A percentile compares a stretch with the other conserved stretches of the same genome.
These are phyloP conservation scores for Zeugodacus cucurbitae DNA, from an alignment of 1,140 invertebrate genomes.

Conservation along the genomic window DNA sequence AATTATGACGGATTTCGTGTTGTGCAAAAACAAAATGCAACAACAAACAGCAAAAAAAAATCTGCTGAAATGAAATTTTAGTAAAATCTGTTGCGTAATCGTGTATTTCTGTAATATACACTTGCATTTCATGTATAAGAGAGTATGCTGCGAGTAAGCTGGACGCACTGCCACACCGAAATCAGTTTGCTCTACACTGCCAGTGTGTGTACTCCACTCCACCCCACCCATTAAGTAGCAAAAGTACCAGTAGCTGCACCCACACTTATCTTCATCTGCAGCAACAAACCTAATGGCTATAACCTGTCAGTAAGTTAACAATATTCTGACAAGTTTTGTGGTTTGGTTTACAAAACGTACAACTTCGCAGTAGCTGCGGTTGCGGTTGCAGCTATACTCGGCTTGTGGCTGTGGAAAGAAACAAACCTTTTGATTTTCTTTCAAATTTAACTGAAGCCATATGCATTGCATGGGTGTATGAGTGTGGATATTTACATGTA, in stretches of 20 bases:
- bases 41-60: not conserved
- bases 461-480: not conserved
- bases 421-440: conserved; percentile 18
- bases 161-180: not conserved
- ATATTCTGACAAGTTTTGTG: conserved; percentile 18
- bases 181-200: not conserved
- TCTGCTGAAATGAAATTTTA: not conserved
- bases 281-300: not conserved
- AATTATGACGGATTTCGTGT: not conserved
- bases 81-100: too few species aligned
- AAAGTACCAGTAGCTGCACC: not conserved
- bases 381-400: not conserved
- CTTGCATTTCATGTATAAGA: too few species aligned
- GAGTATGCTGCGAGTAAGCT: too few species aligned
- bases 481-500: not conserved
- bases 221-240: not conserved
- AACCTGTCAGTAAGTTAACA: conserved; percentile 21
- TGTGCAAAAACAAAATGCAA: not conserved
- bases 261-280: not conserved
- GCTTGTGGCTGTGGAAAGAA: not conserved
- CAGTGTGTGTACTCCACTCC: not conserved
- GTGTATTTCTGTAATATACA: too few species aligned
- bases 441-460: not conserved
- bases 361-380: not conserved
- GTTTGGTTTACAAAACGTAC: conserved; percentile 5